Evolutionary conservation across 2,888 invertebrate genomes (phyloP), one percentile per base, ranked within the genome.

Genomic region (Andrena praecox): DNA sequence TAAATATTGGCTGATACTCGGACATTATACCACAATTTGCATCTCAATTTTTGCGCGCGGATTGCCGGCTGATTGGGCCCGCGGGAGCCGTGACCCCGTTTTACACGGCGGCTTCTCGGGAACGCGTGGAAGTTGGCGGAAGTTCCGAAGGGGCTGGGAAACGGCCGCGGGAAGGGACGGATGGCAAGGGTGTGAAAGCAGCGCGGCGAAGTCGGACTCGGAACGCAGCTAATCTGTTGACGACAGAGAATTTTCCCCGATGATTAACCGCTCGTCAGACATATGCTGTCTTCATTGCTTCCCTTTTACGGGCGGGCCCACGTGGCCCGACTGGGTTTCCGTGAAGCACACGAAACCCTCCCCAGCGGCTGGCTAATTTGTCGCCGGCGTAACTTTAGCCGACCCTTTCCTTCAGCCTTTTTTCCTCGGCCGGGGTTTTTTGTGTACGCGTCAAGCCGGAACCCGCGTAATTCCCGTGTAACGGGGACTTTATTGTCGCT

Each of bases 281-380:
- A 90, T 89, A 82, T 90, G 91, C 85, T 84, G 86, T 88, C 89
- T 89, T 92, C 90, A 90, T 92, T 90, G 88, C 89, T 88, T 91
- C 87, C 88, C 85, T 85, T 80, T 85, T 76, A 42, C 42, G 62
- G 62, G 69, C 52, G 71, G 75, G 67, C 74, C 84, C 85, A 82
- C 84, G 80, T 80, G 85, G 77, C 81, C 72, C 79, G 67, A 35
- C 66, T 67, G 82, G 82, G 75, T 90, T 90, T 90, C 90, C 86
- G 72, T 86, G 88, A 89, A 90, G 85, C 77, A 63, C 75, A 33
- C 62, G 80, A 78, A 82, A 77, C 84, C 88, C 81, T 63, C 83
- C 84, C 83, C 78, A 85, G 86, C 83, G 79, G 82, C 80, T 84
- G 79, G 80, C 85, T 90, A 89, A 90, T 90, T 89, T 87, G 89